Base-by-base conservation (phyloP, 2,797 vertebrate species). In the Tadarida brasiliensis region DNA sequence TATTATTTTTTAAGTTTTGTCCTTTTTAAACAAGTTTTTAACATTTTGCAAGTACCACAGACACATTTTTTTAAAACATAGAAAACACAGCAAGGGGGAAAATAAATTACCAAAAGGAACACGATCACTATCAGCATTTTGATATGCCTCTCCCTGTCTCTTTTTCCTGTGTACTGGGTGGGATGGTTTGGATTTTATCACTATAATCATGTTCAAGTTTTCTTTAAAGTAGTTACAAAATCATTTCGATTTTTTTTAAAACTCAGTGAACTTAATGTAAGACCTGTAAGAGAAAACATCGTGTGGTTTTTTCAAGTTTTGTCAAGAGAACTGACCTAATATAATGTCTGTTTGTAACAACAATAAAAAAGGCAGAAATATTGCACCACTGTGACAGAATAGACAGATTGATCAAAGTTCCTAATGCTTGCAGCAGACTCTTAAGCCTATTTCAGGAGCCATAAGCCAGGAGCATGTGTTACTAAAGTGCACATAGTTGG, bases 151-250 rank as follows among this genome's bases (percentile, higher is more conserved):
- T 70, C 33, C 24, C 51, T 24, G 1, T 88, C 59, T 76, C 81
- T 87, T 96, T 91, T 63, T 77, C 91, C 56, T 51, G 7, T 17
- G 26, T 7, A 68, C 51, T 61, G 49, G 26, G 33, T 92, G 24
- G 61, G 67, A 88, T 86, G 2, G 61, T 82, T 95, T 92, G 20
- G 11, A 88, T 96, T 96, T 87, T 49, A 59, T 76, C 59, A 20
- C 17, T 92, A 39, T 78, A 59, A 94, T 91, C 11, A 61, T 56
- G 65, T 59, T 33, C 89, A 74, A 4, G 24, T 93, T 76, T 59
- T 67, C 86, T 78, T 77, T 49, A 95, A 90, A 86, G 81, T n/a
- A 94, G 44, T 93, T 80, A 47, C 28, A 92, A 90, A 93, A 90
- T 92, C 56, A 91, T 63, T 95, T 84, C 54, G 20, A 44, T 44